phyloP scores from a whole-genome alignment of 2,113 vertebrate species.

The Odocoileus virginianus region DNA sequence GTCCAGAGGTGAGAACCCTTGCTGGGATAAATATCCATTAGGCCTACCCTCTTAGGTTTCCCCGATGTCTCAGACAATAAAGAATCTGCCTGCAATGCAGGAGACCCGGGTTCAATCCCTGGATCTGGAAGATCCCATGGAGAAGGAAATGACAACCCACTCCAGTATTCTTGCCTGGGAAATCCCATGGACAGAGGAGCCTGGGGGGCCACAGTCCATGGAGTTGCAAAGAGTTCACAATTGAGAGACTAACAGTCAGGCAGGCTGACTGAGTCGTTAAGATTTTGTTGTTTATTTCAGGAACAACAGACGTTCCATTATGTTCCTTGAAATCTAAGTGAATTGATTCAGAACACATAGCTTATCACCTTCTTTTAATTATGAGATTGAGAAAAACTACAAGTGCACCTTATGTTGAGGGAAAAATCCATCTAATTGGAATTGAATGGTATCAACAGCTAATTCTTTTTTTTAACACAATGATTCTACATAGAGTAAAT shows the following conservation, averaged over 20 bases:
- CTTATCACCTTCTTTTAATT: constrained; percentile 54
- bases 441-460: background rate
- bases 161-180: background rate
- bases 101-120: background rate
- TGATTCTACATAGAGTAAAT: background rate
- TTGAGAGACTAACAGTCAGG: background rate
- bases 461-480: background rate
- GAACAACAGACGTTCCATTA: background rate
- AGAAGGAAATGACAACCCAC: background rate
- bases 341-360: constrained; percentile 37
- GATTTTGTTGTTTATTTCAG: background rate
- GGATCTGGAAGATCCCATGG: background rate
- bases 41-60: background rate
- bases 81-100: background rate
- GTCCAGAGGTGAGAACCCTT: background rate
- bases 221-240: background rate
- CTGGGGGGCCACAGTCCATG: background rate
- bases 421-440: constrained; percentile 16
- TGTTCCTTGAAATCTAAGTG: background rate
- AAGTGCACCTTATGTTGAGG: background rate
- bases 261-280: background rate
- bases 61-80: background rate
- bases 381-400: constrained; percentile 11
- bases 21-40: fast-evolving
- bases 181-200: background rate